Conservation (phyloP, 2,888 invertebrate genomes). For the Pachycephus smyrnensis region DNA sequence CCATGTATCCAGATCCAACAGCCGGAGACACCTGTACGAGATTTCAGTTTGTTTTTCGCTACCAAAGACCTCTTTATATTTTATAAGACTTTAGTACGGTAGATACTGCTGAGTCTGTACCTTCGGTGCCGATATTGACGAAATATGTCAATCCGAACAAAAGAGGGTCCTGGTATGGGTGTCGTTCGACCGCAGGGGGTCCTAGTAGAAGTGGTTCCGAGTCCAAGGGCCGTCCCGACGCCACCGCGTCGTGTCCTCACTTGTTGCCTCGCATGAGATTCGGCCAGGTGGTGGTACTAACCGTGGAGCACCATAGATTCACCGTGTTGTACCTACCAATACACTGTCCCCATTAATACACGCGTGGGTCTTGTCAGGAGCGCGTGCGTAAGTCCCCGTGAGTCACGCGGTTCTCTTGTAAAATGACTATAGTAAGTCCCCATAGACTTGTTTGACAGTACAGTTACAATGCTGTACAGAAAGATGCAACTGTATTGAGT, state of each 20-base stretch:
- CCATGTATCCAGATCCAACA: no score
- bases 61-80: no score
- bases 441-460: no score
- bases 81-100: no score
- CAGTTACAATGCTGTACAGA: no score
- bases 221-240: slow-evolving; percentile 14
- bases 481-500: no score
- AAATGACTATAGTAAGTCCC: no score
- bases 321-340: not conserved
- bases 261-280: slow-evolving; percentile 28
- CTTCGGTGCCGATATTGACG: not conserved
- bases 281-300: slow-evolving; percentile 17
- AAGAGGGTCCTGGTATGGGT: slow-evolving; percentile 38
- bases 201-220: slow-evolving; percentile 23
- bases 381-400: not conserved
- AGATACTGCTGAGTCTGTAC: no score
- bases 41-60: no score
- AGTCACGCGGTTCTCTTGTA: no score
- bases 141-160: slow-evolving; percentile 8
- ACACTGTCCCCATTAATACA: slow-evolving; percentile 3
- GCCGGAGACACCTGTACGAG: no score
- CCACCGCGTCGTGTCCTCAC: slow-evolving; percentile 24
- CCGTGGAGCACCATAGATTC: slow-evolving; percentile 1
- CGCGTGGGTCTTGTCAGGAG: not conserved
- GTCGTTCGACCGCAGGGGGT: slow-evolving; percentile 31